Base-by-base conservation (phyloP, 2,113 vertebrate species). In the Lagopus muta region DNA sequence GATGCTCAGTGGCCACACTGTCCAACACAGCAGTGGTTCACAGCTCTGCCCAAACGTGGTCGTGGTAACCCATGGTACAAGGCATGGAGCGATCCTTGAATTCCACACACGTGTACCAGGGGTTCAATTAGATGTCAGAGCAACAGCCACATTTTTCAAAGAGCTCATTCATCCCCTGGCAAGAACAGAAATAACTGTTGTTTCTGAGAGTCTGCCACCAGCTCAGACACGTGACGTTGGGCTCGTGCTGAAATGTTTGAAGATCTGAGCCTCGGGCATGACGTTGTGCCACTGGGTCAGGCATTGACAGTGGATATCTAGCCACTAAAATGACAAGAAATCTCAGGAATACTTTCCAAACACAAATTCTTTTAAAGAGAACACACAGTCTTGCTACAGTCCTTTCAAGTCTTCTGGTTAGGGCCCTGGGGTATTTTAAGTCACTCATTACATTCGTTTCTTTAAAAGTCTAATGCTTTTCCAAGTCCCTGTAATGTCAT, bases 351-450 rank as follows among this genome's bases (percentile, higher is more conserved):
- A 28, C 62, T 79, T 77, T 36, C 30, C 58, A 60, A 69, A 82
- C 2, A 6, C 40, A 79, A 43, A 38, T 48, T 81, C 70, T 79
- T 77, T 85, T 58, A 57, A 84, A 89, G 48, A 17, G n/a, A 86
- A 67, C 52, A 82, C 48, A 62, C 50, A 72, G 90, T 90, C 84
- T 60, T 64, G 34, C 66, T 76, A 57, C 0, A 0, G 82, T 24
- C 62, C 54, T 75, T 94, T 24, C 28, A 24, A 67, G 40, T 61
- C 40, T 57, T 76, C 82, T 70, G 16, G 43, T 78, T 45, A 79
- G 40, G 43, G 48, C 87, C 75, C 66, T 43, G 45, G 69, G 71
- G 91, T 84, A 48, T 89, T 91, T 85, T 48, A 73, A 79, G 73
- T 67, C 0, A 1, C 50, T 88, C 88, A 77, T 82, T 79, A 65